Evolutionary conservation across 2,113 vertebrate genomes (phyloP).

Genomic region (Cranoglanis bouderius): DNA sequence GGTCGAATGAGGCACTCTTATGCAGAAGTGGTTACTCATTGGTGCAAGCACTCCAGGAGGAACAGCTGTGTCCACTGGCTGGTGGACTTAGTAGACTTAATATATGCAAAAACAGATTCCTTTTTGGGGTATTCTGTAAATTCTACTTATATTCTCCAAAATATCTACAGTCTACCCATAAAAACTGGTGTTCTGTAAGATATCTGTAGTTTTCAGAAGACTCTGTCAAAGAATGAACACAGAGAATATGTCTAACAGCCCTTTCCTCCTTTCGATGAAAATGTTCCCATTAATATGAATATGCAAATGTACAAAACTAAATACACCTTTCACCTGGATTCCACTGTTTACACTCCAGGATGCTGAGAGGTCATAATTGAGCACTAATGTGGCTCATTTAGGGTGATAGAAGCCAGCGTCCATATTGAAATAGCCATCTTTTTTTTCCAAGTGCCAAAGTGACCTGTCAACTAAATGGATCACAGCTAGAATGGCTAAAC

Average conservation of each 20-base stretch:
- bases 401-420: conserved; percentile 34
- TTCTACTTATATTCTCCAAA: neutral
- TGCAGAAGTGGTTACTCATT: conserved; percentile 46
- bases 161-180: neutral
- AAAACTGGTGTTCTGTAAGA: neutral
- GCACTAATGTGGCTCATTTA: conserved; percentile 40
- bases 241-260: neutral
- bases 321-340: conserved; percentile 33
- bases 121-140: neutral
- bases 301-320: conserved; percentile 37
- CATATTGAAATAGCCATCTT: conserved; percentile 50
- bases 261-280: conserved; percentile 12
- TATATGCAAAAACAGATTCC: neutral
- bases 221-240: neutral
- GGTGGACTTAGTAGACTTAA: conserved; percentile 2
- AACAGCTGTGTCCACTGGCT: conserved; percentile 41
- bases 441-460: conserved; percentile 42
- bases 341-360: conserved; percentile 30
- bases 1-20: conserved; percentile 42
- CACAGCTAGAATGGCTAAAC: conserved; percentile 42
- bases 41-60: conserved; percentile 34
- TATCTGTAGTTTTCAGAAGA: neutral
- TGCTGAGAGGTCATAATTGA: conserved; percentile 23
- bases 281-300: conserved; percentile 18
- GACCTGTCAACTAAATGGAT: conserved; percentile 52